A percentile compares a stretch with the other conserved stretches of the same genome.
These are phyloP conservation scores for Euzophera pinguis DNA, from an alignment of 2,888 invertebrate genomes.

Conservation along the genomic window DNA sequence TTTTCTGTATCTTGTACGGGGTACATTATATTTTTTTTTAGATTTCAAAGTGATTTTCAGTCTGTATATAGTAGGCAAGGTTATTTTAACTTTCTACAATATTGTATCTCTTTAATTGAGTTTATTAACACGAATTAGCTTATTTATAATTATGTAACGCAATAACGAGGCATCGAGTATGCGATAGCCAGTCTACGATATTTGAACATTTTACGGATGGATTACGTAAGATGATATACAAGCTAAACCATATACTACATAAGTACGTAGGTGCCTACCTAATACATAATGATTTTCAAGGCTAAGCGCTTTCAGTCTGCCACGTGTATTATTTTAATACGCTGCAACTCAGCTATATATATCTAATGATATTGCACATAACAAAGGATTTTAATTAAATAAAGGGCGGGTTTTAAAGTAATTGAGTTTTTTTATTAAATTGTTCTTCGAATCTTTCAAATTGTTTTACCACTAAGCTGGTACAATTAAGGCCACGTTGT, in stretches of 20 bases:
- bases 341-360: background rate
- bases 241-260: constrained; percentile 37
- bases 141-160: constrained; percentile 28
- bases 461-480: too few relatives aligned
- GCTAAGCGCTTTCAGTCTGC: constrained; percentile 55
- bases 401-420: too few relatives aligned
- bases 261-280: constrained; percentile 33
- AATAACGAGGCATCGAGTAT: constrained; percentile 40
- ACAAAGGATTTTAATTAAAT: too few relatives aligned
- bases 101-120: constrained; percentile 32
- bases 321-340: constrained; percentile 25
- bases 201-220: constrained; percentile 46
- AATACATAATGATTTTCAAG: constrained; percentile 55
- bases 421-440: too few relatives aligned
- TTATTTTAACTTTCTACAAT: constrained; percentile 54
- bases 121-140: constrained; percentile 24
- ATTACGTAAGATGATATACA: constrained; percentile 63
- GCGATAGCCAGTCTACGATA: constrained; percentile 48
- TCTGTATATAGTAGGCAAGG: background rate
- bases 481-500: too few relatives aligned
- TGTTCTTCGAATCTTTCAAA: too few relatives aligned
- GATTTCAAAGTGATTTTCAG: too few relatives aligned
- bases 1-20: constrained; percentile 60
- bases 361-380: background rate
- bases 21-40: constrained; percentile 33